Percentiles rank a stretch among this genome's conserved stretches.
These are phyloP conservation scores for Tragelaphus scriptus DNA, from an alignment of 2,113 vertebrate species.

Conservation along the genomic window DNA sequence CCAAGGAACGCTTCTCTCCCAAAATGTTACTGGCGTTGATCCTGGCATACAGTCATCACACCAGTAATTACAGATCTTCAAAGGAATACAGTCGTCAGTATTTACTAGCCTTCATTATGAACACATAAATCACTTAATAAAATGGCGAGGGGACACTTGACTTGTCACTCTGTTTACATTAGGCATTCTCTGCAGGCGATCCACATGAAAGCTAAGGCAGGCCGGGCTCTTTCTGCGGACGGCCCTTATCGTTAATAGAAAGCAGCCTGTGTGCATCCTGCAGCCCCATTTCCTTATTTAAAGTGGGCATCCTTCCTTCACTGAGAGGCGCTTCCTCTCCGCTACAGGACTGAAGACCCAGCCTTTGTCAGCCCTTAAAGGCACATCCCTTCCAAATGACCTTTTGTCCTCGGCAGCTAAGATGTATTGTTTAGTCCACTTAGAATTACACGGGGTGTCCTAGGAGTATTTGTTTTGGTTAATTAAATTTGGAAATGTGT, in stretches of 20 bases:
- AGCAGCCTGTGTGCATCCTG: constrained; percentile 90
- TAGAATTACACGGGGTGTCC: constrained; percentile 76
- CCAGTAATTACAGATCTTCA: constrained; percentile 70
- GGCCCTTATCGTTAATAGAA: constrained; percentile 89
- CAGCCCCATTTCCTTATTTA: constrained; percentile 90
- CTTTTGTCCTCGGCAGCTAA: constrained; percentile 81
- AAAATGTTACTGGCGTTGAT: constrained; percentile 63
- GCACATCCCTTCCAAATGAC: constrained; percentile 87
- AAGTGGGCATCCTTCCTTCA: constrained; percentile 90
- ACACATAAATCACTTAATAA: constrained; percentile 75
- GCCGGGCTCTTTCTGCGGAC: constrained; percentile 71
- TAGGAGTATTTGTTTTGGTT: constrained; percentile 77
- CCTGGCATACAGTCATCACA: constrained; percentile 60
- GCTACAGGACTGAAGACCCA: constrained; percentile 78
- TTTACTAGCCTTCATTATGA: constrained; percentile 66
- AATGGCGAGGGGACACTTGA: constrained; percentile 64
- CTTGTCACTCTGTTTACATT: constrained; percentile 76
- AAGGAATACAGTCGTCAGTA: constrained; percentile 61
- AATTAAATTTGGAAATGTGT: constrained; percentile 80
- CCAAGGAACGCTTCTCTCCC: constrained; percentile 49
- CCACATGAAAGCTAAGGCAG: constrained; percentile 67
- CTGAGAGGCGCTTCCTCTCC: constrained; percentile 85
- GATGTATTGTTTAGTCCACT: constrained; percentile 80
- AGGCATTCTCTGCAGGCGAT: constrained; percentile 76
- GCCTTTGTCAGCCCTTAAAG: constrained; percentile 86